A percentile compares a stretch with the other conserved stretches of the same genome.
These are phyloP conservation scores for Pseudorhiza aurosa DNA, from an alignment of 30 jellyfish, hydroid and myxozoan genomes.

Conservation along the genomic window DNA sequence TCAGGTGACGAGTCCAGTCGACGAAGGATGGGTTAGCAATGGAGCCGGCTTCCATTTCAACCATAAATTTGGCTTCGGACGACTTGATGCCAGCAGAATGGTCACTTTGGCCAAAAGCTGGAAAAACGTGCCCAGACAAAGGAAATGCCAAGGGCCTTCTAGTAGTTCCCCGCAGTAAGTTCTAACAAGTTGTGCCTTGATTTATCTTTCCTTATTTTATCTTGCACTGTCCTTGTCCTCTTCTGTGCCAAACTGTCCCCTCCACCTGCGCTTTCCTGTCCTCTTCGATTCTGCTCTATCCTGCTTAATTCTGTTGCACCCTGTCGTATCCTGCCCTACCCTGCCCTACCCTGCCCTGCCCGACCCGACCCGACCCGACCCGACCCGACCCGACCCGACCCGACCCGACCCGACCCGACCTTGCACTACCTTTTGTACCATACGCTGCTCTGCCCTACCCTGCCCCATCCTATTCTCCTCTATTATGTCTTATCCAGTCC, in stretches of 20 bases:
- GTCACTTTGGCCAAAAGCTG: conserved; percentile 93
- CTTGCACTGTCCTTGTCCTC: neutral
- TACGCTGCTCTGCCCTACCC: neutral
- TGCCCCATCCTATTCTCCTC: neutral
- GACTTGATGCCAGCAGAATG: conserved; percentile 95
- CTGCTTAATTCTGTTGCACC: neutral
- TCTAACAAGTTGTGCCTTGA: too few relatives aligned
- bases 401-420: neutral
- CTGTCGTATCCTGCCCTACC: neutral
- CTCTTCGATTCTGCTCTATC: neutral
- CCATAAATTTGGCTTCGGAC: conserved; percentile 98
- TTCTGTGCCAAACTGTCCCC: neutral
- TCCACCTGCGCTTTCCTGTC: neutral
- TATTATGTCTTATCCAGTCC: neutral
- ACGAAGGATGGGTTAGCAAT: conserved; percentile 97
- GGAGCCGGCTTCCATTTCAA: conserved; percentile 99
- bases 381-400: neutral
- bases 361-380: neutral
- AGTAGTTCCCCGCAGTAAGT: conserved; percentile 86
- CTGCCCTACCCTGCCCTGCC: neutral
- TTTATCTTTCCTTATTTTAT: neutral
- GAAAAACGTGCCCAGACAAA: conserved; percentile 83
- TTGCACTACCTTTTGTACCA: neutral
- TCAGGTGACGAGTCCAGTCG: conserved; percentile 97
- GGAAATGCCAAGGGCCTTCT: conserved; percentile 94